Evolutionary conservation across 2,797 vertebrate genomes (phyloP), one percentile per base, ranked within the genome.

Genomic region (Hydrocynus forskahlii): DNA sequence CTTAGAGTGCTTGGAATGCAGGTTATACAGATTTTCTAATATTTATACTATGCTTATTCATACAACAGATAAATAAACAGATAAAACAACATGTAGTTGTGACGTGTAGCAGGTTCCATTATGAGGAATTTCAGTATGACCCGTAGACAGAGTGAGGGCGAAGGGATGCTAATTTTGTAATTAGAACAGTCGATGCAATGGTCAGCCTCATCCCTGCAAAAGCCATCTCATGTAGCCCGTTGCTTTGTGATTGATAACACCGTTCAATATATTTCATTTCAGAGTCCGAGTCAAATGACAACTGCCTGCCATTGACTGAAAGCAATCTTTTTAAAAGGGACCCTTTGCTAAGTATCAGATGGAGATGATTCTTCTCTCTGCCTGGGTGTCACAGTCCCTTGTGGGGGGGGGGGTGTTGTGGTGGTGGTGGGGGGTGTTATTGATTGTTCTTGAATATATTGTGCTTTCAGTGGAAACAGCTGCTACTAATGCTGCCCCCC

Each of bases 271-370:
- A 93, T 96, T 97, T 96, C 95, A 94, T 95, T 94, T 96, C 95
- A 93, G 92, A 87, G 94, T 91, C 90, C 91, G 92, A 95, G 94
- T 93, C 94, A 93, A 96, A 96, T 95, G 95, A 97, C 95, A 95
- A 95, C 93, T 92, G 91, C 93, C 93, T 95, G 95, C 95, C 94
- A 95, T 92, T 96, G 95, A 96, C 94, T 94, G 94, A 95, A 97
- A 96, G 94, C 95, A 97, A 98, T 97, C 96, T 96, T 94, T 97
- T 97, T 97, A 96, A 97, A 96, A 96, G 94, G 94, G 93, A 93
- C 95, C 93, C 91, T 93, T 94, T 95, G 92, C 95, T 96, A 96
- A 96, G 93, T 96, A 96, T 97, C 95, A 96, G 93, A 97, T 92
- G 94, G 95, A 97, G 96, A 96, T 95, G 91, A 95, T 95, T 94